Conservation (phyloP, 2,888 invertebrate species). For the Galerucella pusilla region DNA sequence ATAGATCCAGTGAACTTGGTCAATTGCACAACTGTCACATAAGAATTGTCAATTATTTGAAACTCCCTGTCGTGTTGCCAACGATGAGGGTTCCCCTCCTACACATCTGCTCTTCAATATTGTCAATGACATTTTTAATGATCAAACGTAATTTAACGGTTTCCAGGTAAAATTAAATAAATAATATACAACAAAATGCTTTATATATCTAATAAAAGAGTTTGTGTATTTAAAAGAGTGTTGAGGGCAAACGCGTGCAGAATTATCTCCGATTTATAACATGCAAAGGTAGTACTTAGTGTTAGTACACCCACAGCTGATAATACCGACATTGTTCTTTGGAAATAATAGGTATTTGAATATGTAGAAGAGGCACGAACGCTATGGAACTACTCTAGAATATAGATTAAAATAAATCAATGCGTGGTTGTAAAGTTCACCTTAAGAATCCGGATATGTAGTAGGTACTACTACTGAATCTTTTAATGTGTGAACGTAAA, state of each 20-base stretch:
- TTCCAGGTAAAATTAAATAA: neutral
- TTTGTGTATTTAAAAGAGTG: slow-evolving; percentile 23
- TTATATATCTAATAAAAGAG: neutral
- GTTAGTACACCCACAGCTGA: slow-evolving; percentile 41
- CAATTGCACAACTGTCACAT: slow-evolving; percentile 56
- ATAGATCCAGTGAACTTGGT: slow-evolving; percentile 50
- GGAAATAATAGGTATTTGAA: slow-evolving; percentile 36
- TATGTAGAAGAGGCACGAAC: slow-evolving; percentile 34
- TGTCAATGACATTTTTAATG: slow-evolving; percentile 20
- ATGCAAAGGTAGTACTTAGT: slow-evolving; percentile 49
- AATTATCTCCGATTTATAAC: slow-evolving; percentile 54
- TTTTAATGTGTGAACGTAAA: neutral
- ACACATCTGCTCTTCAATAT: slow-evolving; percentile 40
- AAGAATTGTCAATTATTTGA: slow-evolving; percentile 48
- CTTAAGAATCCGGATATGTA: slow-evolving; percentile 13
- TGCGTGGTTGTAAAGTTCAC: slow-evolving; percentile 20
- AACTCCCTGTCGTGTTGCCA: slow-evolving; percentile 32
- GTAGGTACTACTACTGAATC: neutral
- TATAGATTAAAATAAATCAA: slow-evolving; percentile 33
- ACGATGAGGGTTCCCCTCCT: slow-evolving; percentile 35
- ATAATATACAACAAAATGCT: neutral
- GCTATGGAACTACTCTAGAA: slow-evolving; percentile 16
- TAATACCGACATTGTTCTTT: slow-evolving; percentile 38
- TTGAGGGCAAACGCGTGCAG: slow-evolving; percentile 49
- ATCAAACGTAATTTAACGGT: slow-evolving; percentile 1